phyloP scores from a whole-genome alignment of 2,113 vertebrate species.

The mouse (Mus musculus) region GRCm39 chr10:104682501-104683000 shows the following conservation, averaged over 20 bases:
- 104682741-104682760: neutral
- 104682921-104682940: too few relatives aligned
- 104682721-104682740: neutral
- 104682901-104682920: too few relatives aligned
- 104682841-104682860: too few relatives aligned
- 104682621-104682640: neutral
- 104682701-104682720: neutral
- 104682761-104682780: conserved; percentile 20
- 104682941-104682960: too few relatives aligned
- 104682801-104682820: too few relatives aligned
- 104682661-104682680: conserved; percentile 14
- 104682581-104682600: neutral
- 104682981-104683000: too few relatives aligned
- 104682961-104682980: too few relatives aligned
- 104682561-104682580: neutral
- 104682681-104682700: neutral
- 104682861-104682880: too few relatives aligned
- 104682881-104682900: too few relatives aligned
- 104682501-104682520: neutral
- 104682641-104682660: conserved; percentile 6
- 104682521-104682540: neutral
- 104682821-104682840: too few relatives aligned
- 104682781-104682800: neutral
- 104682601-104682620: neutral
- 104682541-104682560: neutral